Evolutionary conservation across 1,140 invertebrate species (phyloP), one percentile per base, ranked within the genome.

Genomic region (Heliothis subflexa): DNA sequence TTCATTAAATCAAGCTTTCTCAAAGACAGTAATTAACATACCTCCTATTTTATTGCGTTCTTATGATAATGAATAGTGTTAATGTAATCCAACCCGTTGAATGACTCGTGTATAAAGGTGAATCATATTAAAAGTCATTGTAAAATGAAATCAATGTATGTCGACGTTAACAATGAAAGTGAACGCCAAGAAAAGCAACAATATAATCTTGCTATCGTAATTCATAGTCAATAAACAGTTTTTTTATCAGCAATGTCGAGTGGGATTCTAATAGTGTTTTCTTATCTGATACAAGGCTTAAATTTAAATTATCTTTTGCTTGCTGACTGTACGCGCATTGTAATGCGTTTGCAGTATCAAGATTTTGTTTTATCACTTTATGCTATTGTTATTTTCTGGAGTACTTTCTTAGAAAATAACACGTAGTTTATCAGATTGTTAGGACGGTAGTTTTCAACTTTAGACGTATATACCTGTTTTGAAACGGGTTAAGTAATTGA

Each of bases 201-300:
- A 64, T 21, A 33, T 79, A 79, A 80, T 81, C 71, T 75, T 25
- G 16, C 75, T 82, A 85, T 85, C 82, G 54, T 62, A 78, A 75
- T 57, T 61, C 49, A 62, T 45, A 83, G 78, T 78, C 78, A 83
- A 83, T 85, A 83, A 80, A 82, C 61, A 76, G 66, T 52, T 79
- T 83, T 50, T 81, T 82, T 85, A 84, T 84, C 83, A 66, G 70
- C 52, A 72, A 73, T 59, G 52, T 74, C 71, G 71, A 82, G 68
- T 77, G 40, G 59, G 66, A 57, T 75, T 80, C 47, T 82, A 80
- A 80, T 83, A 78, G 52, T 45, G 70, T 79, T 84, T 78, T 28
- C 75, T 82, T 86, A 84, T 86, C 85, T 72, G 78, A 80, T 83
- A 81, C 11, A 18, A 47, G 18, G 76, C 54, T 80, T 82, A 57